phyloP scores from a whole-genome alignment of 2,797 vertebrate genomes.

The Ataeniobius toweri region DNA sequence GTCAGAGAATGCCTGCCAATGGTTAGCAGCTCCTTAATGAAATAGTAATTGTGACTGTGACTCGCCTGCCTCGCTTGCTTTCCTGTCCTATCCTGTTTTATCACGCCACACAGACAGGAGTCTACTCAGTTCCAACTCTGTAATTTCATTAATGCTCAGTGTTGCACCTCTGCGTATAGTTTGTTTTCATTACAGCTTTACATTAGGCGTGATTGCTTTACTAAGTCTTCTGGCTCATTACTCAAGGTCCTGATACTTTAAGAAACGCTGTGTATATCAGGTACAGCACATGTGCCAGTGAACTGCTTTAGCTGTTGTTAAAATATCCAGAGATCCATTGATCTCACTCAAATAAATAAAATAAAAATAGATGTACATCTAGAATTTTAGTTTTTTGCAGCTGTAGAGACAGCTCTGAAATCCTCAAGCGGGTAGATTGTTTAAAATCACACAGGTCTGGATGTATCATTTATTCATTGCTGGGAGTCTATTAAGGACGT shows the following conservation, averaged over 20 bases:
- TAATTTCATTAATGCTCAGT: constrained; percentile 69
- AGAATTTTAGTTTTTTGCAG: constrained; percentile 39
- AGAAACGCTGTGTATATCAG: constrained; percentile 9
- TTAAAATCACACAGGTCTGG: constrained; percentile 54
- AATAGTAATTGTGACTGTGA: constrained; percentile 81
- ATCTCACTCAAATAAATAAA: constrained; percentile 46
- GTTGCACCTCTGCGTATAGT: constrained; percentile 55
- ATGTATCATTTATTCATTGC: constrained; percentile 78
- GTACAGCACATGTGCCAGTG: background rate
- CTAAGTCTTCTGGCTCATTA: constrained; percentile 24
- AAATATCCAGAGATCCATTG: constrained; percentile 32
- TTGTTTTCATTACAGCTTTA: constrained; percentile 66
- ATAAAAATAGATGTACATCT: constrained; percentile 32
- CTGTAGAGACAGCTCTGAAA: constrained; percentile 60
- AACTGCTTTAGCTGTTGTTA: constrained; percentile 15
- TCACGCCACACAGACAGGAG: constrained; percentile 51
- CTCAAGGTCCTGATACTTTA: constrained; percentile 37
- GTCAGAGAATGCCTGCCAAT: constrained; percentile 69
- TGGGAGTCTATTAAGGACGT: constrained; percentile 70
- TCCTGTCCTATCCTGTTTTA: constrained; percentile 64
- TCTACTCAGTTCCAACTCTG: constrained; percentile 50
- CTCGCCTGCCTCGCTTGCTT: constrained; percentile 69
- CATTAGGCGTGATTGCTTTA: constrained; percentile 49
- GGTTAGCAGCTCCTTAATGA: constrained; percentile 75
- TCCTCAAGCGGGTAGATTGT: constrained; percentile 61